Evolutionary conservation across 2,113 vertebrate species (phyloP), one percentile per base, ranked within the genome.

Genomic region (Lates calcarifer): DNA sequence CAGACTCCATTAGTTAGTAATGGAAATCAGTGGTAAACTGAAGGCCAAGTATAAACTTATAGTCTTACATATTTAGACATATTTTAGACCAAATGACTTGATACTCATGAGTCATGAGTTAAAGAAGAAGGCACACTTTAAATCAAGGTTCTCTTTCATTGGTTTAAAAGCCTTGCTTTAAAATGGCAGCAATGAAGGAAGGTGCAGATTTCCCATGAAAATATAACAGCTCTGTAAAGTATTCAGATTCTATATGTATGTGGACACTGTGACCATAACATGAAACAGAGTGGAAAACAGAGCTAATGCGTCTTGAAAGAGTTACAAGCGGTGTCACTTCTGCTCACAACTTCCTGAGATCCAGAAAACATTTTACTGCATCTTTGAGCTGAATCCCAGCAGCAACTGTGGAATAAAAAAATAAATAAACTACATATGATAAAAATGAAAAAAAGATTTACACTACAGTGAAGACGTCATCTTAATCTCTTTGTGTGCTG

Each of bases 51-150:
- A 31, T 60, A 12, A 39, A 72, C 9, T 26, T 11, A 60, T 65
- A 37, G 1, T 76, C 49, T 81, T 80, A 69, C 66, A 20, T 79
- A 49, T 87, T 77, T 37, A 39, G 43, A 56, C 13, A 26, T 70
- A 6, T 12, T 69, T 26, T 29, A 20, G 14, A 1, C 10, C 33
- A 31, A n/a, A 47, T 43, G 26, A 35, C 26, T 64, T 58, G 4
- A 67, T 43, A 10, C 24, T 31, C 18, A 26, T 22, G 35, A 71
- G 67, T 68, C 35, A 66, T 1, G 2, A 61, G 29, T 70, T 70
- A 60, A 57, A 68, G 57, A 61, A 74, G 60, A 90, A 92, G 87
- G 90, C 89, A 92, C 85, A 37, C 12, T 87, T 71, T 76, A 64
- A 87, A 76, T 45, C 26, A 67, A 82, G 18, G 31, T 63, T 65